Conservation (phyloP, 2,888 invertebrate genomes). For the Heliconius erato region DNA sequence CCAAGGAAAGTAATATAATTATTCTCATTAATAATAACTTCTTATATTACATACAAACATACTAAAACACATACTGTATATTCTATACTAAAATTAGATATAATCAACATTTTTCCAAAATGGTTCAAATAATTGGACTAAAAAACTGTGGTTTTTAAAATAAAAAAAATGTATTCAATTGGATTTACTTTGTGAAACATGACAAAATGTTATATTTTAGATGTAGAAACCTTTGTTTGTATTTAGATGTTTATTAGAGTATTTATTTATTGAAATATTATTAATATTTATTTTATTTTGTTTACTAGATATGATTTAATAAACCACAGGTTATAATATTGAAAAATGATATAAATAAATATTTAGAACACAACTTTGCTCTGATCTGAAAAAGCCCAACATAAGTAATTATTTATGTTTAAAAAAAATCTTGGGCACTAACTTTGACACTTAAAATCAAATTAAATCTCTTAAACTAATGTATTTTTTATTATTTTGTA, state of each 20-base stretch:
- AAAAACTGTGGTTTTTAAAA: background rate
- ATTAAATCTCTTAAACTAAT: background rate
- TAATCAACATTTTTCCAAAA: background rate
- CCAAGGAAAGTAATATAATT: background rate
- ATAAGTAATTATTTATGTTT: background rate
- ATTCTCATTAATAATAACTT: background rate
- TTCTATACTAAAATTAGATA: background rate
- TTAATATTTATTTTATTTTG: slow-evolving; percentile 6
- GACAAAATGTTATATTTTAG: slow-evolving; percentile 7
- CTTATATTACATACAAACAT: background rate
- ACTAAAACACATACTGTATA: background rate
- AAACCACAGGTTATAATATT: background rate
- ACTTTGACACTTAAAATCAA: background rate
- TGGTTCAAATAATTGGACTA: background rate
- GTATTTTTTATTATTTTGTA: background rate
- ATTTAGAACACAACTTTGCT: background rate
- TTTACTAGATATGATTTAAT: background rate
- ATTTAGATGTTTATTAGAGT: slow-evolving; percentile 23
- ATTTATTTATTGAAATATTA: slow-evolving; percentile 39
- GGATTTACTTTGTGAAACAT: background rate
- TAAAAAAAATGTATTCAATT: background rate
- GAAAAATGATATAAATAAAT: background rate
- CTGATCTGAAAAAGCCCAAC: background rate
- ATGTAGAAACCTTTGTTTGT: slow-evolving; percentile 6
- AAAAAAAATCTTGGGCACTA: background rate